These are phyloP conservation scores for Drosophila eohydei DNA, from an alignment of 2,888 invertebrate species.

Conservation along the genomic window DNA sequence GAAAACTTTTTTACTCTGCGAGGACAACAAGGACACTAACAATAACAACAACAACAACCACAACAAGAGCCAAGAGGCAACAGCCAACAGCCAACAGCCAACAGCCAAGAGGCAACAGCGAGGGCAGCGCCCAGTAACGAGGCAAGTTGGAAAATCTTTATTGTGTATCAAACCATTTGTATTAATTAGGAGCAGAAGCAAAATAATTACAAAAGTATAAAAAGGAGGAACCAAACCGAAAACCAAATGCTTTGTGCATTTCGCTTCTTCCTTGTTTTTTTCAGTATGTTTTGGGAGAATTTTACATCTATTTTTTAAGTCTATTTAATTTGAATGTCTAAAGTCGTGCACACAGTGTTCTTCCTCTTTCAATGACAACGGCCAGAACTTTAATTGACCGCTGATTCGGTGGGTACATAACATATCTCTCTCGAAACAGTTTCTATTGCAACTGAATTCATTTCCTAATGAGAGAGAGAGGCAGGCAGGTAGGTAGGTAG, in stretches of 20 bases:
- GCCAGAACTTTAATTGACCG: neutral
- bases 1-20: slow-evolving; percentile 76
- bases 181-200: slow-evolving; percentile 82
- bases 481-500: neutral
- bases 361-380: neutral
- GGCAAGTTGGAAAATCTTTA: slow-evolving; percentile 81
- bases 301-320: slow-evolving; percentile 31
- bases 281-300: slow-evolving; percentile 30
- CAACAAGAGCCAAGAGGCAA: neutral
- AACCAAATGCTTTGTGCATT: slow-evolving; percentile 56
- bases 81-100: neutral
- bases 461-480: neutral
- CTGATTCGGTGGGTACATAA: neutral
- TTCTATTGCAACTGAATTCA: slow-evolving; percentile 5
- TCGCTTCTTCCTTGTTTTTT: slow-evolving; percentile 9
- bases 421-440: no score
- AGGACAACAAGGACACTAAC: slow-evolving; percentile 64
- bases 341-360: slow-evolving; percentile 3
- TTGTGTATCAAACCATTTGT: slow-evolving; percentile 83
- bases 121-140: slow-evolving; percentile 65
- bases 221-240: slow-evolving; percentile 47
- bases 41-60: slow-evolving; percentile 33
- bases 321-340: slow-evolving; percentile 50
- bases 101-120: slow-evolving; percentile 3
- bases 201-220: slow-evolving; percentile 77